These are phyloP conservation scores for Meandrina meandrites DNA, from an alignment of 92 coral and sea anemone genomes.

Conservation along the genomic window DNA sequence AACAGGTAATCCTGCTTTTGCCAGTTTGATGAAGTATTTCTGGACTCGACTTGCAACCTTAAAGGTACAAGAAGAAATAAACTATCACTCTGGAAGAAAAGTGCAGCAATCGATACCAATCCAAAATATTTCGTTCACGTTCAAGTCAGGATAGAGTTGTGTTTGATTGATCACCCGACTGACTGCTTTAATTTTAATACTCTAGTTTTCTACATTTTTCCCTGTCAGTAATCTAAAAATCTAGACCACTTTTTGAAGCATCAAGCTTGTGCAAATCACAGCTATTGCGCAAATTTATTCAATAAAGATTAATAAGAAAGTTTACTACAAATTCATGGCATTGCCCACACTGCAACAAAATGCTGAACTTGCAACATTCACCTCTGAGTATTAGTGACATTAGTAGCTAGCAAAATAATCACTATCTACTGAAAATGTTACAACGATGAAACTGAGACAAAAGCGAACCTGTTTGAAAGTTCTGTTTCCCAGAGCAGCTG, in stretches of 20 bases:
- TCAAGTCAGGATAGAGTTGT: no score
- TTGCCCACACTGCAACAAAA: background rate
- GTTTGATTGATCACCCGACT: no score
- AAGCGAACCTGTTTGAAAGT: constrained; percentile 86
- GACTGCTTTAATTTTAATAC: no score
- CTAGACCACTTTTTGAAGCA: no score
- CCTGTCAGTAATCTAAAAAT: no score
- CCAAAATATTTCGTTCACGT: no score
- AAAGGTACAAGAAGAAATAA: background rate
- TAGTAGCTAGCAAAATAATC: background rate
- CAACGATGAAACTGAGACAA: background rate
- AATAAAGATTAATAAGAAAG: background rate
- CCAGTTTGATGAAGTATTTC: constrained; percentile 94
- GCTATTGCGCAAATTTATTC: no score
- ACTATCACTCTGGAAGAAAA: background rate
- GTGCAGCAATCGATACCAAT: no score
- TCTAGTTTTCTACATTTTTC: no score
- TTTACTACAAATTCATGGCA: background rate
- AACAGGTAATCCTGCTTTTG: constrained; percentile 90
- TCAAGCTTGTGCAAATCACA: no score
- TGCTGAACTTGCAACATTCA: background rate
- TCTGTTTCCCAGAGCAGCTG: constrained; percentile 89
- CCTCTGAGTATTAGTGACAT: background rate
- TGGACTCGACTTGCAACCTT: constrained; percentile 98
- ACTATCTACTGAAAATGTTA: background rate